Conservation (phyloP, 2,797 vertebrate genomes). For the Galagoides demidoff region DNA sequence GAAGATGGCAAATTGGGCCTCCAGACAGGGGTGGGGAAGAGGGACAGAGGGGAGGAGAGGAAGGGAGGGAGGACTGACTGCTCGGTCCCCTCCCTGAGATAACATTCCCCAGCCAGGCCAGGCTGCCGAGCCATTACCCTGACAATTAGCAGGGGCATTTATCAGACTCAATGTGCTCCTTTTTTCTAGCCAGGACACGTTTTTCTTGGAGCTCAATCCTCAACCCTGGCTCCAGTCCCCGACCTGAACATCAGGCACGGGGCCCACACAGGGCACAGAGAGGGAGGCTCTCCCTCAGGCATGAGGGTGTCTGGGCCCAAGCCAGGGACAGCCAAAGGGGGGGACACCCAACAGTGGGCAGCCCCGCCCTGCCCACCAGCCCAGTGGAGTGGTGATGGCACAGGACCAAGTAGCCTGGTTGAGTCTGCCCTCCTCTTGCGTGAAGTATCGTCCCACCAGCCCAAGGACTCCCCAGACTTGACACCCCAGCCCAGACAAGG, state of each 20-base stretch:
- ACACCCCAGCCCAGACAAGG: neutral
- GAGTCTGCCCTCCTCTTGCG: neutral
- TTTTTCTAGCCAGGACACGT: slow-evolving; percentile 79
- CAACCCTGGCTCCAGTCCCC: slow-evolving; percentile 72
- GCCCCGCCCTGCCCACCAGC: neutral
- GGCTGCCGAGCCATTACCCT: slow-evolving; percentile 82
- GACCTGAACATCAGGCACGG: slow-evolving; percentile 55
- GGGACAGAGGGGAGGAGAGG: neutral
- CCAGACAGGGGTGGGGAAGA: neutral
- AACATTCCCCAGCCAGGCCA: slow-evolving; percentile 62
- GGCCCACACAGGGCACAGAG: slow-evolving; percentile 21
- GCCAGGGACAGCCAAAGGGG: neutral
- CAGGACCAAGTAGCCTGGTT: neutral
- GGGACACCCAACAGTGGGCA: neutral
- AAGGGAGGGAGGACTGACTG: neutral
- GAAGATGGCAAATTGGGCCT: neutral
- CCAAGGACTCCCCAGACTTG: neutral
- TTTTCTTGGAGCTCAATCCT: slow-evolving; percentile 78
- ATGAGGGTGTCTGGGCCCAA: neutral
- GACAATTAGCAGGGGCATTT: slow-evolving; percentile 85
- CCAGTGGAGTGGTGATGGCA: fast-evolving
- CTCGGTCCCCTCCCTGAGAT: slow-evolving; percentile 47
- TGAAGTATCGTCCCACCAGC: neutral
- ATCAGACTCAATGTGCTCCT: slow-evolving; percentile 83
- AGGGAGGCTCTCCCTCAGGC: neutral